Evolutionary conservation across 2,797 vertebrate genomes (phyloP).

Genomic region (Enteromius paludinosus): DNA sequence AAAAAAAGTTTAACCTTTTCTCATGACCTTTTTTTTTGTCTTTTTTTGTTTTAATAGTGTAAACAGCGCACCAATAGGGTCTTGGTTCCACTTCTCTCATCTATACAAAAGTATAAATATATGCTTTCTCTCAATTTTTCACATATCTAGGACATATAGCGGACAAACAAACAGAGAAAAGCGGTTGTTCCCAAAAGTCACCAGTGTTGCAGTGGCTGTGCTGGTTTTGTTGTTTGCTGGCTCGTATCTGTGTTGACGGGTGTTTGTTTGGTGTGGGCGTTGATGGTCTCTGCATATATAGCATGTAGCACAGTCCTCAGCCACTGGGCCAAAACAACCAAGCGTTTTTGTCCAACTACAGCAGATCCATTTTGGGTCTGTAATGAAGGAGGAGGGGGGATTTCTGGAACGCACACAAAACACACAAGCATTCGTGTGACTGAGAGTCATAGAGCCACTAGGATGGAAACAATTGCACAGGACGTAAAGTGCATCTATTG

Average conservation of each 20-base stretch:
- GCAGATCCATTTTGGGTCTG: slow-evolving; percentile 99
- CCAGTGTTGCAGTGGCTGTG: slow-evolving; percentile 79
- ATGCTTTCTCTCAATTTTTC: slow-evolving; percentile 84
- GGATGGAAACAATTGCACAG: slow-evolving; percentile 10
- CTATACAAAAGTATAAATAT: slow-evolving; percentile 98
- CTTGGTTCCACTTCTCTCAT: slow-evolving; percentile 85
- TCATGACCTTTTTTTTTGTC: slow-evolving; percentile 49
- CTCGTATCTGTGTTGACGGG: slow-evolving; percentile 69
- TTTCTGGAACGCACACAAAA: slow-evolving; percentile 83
- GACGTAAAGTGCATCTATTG: slow-evolving; percentile 12
- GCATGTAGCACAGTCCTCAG: slow-evolving; percentile 73
- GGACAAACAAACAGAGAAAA: slow-evolving; percentile 70
- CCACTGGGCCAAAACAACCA: slow-evolving; percentile 76
- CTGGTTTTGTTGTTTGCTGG: slow-evolving; percentile 78
- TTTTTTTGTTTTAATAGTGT: slow-evolving; percentile 76
- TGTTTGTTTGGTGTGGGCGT: slow-evolving; percentile 76
- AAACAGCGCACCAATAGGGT: slow-evolving; percentile 94
- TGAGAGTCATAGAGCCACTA: slow-evolving; percentile 10
- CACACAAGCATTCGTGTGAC: slow-evolving; percentile 20
- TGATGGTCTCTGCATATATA: slow-evolving; percentile 93
- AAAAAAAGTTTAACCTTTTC: slow-evolving; percentile 72
- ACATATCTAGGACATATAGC: slow-evolving; percentile 80
- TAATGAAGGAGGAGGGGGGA: slow-evolving; percentile 99
- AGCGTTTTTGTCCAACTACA: slow-evolving; percentile 86
- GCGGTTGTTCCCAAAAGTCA: slow-evolving; percentile 74